Evolutionary conservation across 2,113 vertebrate species (phyloP).

Genomic region (Neodontobutis hainanensis): DNA sequence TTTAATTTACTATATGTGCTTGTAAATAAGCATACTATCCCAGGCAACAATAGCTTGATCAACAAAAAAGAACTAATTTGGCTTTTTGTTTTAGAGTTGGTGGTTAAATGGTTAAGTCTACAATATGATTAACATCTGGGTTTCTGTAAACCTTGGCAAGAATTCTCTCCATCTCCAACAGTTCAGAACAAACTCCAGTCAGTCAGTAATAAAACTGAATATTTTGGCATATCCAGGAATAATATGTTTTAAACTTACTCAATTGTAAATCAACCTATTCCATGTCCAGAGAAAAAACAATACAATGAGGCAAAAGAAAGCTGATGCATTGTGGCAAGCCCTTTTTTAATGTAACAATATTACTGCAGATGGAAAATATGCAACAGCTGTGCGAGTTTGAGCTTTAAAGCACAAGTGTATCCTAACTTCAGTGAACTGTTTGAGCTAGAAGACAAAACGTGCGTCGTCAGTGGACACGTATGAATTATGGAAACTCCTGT

Average conservation of each 20-base stretch:
- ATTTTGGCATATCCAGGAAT: background rate
- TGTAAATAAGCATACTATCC: too few species aligned
- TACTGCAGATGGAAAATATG: constrained; percentile 63
- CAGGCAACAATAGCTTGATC: too few species aligned
- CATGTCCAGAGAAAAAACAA: too few species aligned
- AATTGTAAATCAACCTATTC: too few species aligned
- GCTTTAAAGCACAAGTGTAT: constrained; percentile 32
- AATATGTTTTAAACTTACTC: too few species aligned
- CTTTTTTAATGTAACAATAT: constrained; percentile 12
- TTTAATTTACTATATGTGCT: too few species aligned
- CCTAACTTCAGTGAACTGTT: constrained; percentile 6
- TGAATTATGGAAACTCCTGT: constrained; percentile 61
- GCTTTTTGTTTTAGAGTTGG: background rate
- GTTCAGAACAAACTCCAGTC: background rate
- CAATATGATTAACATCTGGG: background rate
- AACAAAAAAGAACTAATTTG: too few species aligned
- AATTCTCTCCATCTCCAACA: background rate
- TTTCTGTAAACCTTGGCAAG: background rate
- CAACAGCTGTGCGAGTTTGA: constrained; percentile 49
- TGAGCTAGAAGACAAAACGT: constrained; percentile 13
- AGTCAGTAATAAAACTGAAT: background rate
- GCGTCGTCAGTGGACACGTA: constrained; percentile 47
- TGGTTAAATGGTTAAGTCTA: background rate
- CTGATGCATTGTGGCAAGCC: background rate
- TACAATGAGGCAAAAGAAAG: background rate